Evolutionary conservation across 2,113 vertebrate species (phyloP).

Genomic region (Myotis brandtii): DNA sequence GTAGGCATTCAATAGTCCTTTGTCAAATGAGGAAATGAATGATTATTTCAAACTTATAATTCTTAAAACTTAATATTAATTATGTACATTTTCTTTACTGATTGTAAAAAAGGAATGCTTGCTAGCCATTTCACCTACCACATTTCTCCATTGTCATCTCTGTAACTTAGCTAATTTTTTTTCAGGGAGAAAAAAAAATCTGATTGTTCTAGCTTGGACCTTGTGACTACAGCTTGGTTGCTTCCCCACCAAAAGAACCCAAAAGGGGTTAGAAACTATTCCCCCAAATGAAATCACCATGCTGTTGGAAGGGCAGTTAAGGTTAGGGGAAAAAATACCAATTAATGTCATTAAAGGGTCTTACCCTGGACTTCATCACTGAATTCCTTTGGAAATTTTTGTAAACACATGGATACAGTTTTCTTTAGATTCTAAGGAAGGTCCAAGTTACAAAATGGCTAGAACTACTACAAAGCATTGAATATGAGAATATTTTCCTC

Average conservation of each 20-base stretch:
- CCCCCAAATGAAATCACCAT: not conserved
- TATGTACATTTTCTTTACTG: not conserved
- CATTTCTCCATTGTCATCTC: not conserved
- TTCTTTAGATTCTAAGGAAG: constrained; percentile 28
- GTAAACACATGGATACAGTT: not conserved
- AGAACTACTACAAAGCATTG: not conserved
- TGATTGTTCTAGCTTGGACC: not conserved
- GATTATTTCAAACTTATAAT: not conserved
- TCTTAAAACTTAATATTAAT: not conserved
- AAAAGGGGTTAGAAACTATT: not conserved
- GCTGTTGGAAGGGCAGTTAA: not conserved
- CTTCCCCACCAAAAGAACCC: not conserved
- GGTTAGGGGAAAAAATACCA: not conserved
- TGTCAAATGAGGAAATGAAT: not conserved
- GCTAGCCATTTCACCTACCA: not conserved
- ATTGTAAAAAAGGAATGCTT: not conserved
- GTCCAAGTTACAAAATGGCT: not conserved
- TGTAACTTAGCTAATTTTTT: not conserved
- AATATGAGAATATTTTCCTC: not conserved
- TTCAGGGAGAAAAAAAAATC: not conserved
- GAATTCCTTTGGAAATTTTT: not conserved
- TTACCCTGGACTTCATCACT: not conserved
- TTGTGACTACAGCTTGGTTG: not conserved
- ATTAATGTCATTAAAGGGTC: not conserved
- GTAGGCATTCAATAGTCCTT: not conserved